Evolutionary conservation across 2,888 invertebrate genomes (phyloP).

Genomic region (Drosophila recens): DNA sequence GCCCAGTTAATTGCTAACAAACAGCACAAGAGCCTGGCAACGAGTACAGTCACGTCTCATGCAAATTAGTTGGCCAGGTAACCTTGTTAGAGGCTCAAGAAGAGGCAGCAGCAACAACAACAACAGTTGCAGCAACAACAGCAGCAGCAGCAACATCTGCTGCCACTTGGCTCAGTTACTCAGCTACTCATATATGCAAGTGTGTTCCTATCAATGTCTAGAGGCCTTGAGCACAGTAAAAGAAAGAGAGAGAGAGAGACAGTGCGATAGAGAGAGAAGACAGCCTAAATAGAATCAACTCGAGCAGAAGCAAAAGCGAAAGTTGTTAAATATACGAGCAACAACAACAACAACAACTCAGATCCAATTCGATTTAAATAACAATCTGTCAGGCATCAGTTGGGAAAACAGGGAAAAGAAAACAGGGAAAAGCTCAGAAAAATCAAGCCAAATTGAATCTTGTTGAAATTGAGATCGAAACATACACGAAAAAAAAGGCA

Average conservation of each 20-base stretch:
- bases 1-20: constrained; percentile 78
- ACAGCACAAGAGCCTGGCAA: constrained; percentile 54
- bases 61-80: constrained; percentile 77
- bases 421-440: neutral
- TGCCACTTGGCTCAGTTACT: constrained; percentile 28
- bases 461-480: constrained; percentile 10
- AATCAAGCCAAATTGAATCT: constrained; percentile 9
- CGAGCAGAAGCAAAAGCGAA: constrained; percentile 18
- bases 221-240: neutral
- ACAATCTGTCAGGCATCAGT: constrained; percentile 21
- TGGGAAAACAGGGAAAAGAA: neutral
- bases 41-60: constrained; percentile 74
- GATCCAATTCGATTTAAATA: constrained; percentile 41
- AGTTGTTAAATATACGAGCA: constrained; percentile 15
- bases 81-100: constrained; percentile 66
- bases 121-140: constrained; percentile 10
- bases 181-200: constrained; percentile 35
- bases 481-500: neutral
- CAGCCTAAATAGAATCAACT: constrained; percentile 18
- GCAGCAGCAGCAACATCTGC: constrained; percentile 13
- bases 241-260: neutral
- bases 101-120: constrained; percentile 12
- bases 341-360: constrained; percentile 1
- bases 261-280: neutral
- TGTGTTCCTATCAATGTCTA: constrained; percentile 21